These are phyloP conservation scores for Prionace glauca DNA, from an alignment of 2,797 vertebrate genomes.

Conservation along the genomic window DNA sequence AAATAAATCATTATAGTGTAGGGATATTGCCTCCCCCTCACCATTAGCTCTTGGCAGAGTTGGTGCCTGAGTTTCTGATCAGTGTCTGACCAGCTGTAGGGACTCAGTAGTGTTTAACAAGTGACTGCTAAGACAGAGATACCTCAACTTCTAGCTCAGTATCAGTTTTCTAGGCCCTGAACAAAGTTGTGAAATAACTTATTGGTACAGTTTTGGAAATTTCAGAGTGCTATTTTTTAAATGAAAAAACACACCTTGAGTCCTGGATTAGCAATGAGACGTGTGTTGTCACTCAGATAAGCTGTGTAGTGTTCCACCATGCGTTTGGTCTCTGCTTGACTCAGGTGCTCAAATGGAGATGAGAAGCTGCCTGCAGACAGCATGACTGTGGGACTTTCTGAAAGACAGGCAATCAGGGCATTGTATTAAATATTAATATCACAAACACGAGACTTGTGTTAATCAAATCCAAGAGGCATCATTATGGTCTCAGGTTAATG, in stretches of 20 bases:
- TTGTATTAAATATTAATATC: not conserved
- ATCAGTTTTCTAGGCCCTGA: not conserved
- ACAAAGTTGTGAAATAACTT: not conserved
- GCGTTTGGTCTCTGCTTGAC: conserved; percentile 93
- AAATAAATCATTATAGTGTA: not conserved
- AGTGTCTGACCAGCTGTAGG: not conserved
- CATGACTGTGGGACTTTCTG: conserved; percentile 96
- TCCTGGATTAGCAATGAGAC: conserved; percentile 94
- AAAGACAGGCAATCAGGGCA: not conserved
- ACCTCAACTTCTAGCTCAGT: no score
- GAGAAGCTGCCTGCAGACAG: conserved; percentile 93
- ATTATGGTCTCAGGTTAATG: not conserved
- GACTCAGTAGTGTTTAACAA: not conserved
- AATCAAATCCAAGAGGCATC: not conserved
- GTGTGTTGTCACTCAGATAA: conserved; percentile 96
- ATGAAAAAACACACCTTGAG: conserved; percentile 73
- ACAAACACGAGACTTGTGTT: not conserved
- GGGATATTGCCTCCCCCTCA: not conserved
- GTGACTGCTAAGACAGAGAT: not conserved
- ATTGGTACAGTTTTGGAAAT: not conserved
- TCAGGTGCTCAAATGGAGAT: conserved; percentile 93
- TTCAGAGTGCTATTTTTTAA: not conserved
- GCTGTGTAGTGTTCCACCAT: conserved; percentile 99
- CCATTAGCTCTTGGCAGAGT: not conserved
- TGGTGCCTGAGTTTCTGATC: not conserved